Base-by-base conservation (phyloP, 2,888 invertebrate species). In the Piscicola geometra region DNA sequence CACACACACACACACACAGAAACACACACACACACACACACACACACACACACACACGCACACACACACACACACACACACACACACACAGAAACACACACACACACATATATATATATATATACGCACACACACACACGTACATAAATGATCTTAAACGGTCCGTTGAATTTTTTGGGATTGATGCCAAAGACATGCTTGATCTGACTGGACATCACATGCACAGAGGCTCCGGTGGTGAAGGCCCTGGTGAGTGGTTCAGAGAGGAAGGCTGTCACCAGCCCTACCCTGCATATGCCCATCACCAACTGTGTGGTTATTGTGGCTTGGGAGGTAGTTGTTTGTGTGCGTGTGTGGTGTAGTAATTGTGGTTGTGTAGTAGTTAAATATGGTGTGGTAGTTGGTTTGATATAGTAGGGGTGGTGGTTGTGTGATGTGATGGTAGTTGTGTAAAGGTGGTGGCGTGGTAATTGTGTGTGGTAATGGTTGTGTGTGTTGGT, bases 151-250 rank as follows among this genome's bases (percentile, higher is more conserved):
- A 91, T 80, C 86, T 92, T 91, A 81, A 87, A 84, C 9, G 85
- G 81, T 30, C 87, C 87, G 77, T 81, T 82, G 80, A 84, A 83
- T 41, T 85, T 81, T 1, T 81, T 82, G 50, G 86, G 81, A 60
- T 82, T 81, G 36, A 88, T 82, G n/a, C 87, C 73, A n/a, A 73
- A 73, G 15, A 64, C 73, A 21, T 73, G 73, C 33, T 73, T 73
- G 33, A 73, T 32, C 85, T 94, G 94, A 0, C 93, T 92, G 0
- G 91, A 89, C 64, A 92, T 88, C 21, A 94, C 93, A 83, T 94
- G 92, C 81, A 92, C 88, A 0, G 93, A 92, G 1, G 93, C 92
- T 0, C 92, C 94, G 0, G 93, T 92, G 0, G 93, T 93, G 86
- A 94, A 93, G 0, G 93, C 93, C 76, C 91, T 92, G 30, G 94